A percentile compares a stretch with the other conserved stretches of the same genome.
Evolutionary conservation across 2,113 vertebrate genomes (phyloP).

Genomic region (Limanda limanda): DNA sequence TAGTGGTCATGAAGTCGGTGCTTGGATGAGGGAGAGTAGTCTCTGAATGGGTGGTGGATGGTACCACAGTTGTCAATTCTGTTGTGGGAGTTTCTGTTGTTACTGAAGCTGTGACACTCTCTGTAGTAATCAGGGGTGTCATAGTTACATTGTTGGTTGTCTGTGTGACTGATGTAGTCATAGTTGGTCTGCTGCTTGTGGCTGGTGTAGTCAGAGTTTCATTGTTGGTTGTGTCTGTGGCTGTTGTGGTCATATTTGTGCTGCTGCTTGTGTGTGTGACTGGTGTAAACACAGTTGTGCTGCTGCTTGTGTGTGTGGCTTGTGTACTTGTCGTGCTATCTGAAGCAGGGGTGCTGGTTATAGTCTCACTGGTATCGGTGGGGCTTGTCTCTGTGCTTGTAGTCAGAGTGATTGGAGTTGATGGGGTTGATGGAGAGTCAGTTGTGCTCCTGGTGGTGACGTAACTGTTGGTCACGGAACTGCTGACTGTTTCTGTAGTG

Average conservation of each 20-base stretch:
- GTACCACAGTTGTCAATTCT: too few relatives aligned
- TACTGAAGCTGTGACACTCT: neutral
- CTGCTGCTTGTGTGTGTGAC: too few relatives aligned
- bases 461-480: neutral
- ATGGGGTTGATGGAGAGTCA: neutral
- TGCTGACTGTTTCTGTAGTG: too few relatives aligned
- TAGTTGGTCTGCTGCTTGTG: too few relatives aligned
- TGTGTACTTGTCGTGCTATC: neutral
- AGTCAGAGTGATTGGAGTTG: neutral
- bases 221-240: too few relatives aligned
- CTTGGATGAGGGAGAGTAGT: too few relatives aligned
- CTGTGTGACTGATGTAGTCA: too few relatives aligned
- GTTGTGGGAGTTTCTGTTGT: neutral
- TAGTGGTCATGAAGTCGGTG: too few relatives aligned
- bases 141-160: too few relatives aligned
- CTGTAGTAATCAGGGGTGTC: neutral
- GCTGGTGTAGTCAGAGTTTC: too few relatives aligned
- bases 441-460: neutral
- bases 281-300: neutral
- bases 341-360: neutral
- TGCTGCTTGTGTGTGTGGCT: neutral
- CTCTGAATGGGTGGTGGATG: neutral
- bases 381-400: neutral
- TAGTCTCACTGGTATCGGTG: neutral
- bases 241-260: too few relatives aligned